Evolutionary conservation across 1,140 invertebrate genomes (phyloP).

Genomic region (Asbolus verrucosus): DNA sequence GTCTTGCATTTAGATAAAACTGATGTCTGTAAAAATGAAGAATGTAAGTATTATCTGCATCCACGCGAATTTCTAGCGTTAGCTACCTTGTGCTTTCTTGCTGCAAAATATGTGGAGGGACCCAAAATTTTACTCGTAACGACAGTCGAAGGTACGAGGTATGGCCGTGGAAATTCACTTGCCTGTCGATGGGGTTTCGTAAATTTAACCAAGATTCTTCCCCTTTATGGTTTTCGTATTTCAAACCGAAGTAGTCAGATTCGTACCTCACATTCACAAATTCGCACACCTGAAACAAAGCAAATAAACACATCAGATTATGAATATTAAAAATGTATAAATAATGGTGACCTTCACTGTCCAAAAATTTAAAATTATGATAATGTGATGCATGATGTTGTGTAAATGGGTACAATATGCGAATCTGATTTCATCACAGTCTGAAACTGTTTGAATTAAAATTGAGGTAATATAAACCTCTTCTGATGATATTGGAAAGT

Average conservation of each 20-base stretch:
- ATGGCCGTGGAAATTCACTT: constrained; percentile 72
- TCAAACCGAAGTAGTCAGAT: constrained; percentile 88
- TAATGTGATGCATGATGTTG: no score
- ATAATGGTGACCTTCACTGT: not conserved
- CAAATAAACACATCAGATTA: no score
- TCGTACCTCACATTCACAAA: constrained; percentile 85
- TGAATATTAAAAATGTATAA: not conserved
- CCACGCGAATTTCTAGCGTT: no score
- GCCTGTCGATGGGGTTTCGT: constrained; percentile 82
- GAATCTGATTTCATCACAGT: no score
- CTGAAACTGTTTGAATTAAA: no score
- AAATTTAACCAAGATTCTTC: constrained; percentile 87
- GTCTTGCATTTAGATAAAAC: constrained; percentile 84
- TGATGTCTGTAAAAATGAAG: constrained; percentile 75
- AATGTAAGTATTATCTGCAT: no score
- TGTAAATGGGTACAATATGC: no score
- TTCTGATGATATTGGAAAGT: no score
- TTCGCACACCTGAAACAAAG: constrained; percentile 80
- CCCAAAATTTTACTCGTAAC: constrained; percentile 87
- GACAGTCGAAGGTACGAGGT: constrained; percentile 70
- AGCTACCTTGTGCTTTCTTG: constrained; percentile 83
- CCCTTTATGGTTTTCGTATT: constrained; percentile 77
- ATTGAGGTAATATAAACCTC: no score
- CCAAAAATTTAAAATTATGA: not conserved
- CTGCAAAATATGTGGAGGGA: constrained; percentile 86